Conservation (phyloP, 2,797 vertebrate genomes). For the Poeciliopsis infans region DNA sequence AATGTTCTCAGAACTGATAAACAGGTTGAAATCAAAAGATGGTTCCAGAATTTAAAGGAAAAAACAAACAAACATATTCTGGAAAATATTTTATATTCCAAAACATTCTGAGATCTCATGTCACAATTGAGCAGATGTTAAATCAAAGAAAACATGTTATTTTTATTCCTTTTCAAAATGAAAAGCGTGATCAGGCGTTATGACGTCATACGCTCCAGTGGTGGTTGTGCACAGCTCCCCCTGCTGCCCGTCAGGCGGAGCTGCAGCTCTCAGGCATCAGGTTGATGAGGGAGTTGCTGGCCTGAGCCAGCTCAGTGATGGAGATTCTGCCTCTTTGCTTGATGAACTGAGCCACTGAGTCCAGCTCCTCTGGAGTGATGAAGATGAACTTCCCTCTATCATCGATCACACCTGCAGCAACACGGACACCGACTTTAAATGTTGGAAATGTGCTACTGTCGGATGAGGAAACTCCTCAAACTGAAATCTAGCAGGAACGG, state of each 20-base stretch:
- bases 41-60: neutral
- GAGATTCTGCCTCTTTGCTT: conserved; percentile 90
- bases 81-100: neutral
- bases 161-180: neutral
- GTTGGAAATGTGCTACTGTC: neutral
- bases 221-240: neutral
- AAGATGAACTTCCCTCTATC: conserved; percentile 98
- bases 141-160: neutral
- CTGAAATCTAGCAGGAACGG: neutral
- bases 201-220: neutral
- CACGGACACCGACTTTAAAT: neutral
- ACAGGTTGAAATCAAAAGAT: neutral
- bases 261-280: conserved; percentile 80
- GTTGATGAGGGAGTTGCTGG: conserved; percentile 93
- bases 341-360: conserved; percentile 90
- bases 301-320: conserved; percentile 91
- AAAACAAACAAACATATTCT: no score
- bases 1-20: neutral
- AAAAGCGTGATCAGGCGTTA: neutral
- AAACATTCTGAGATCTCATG: neutral
- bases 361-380: conserved; percentile 92
- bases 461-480: neutral
- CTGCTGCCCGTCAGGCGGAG: conserved; percentile 45
- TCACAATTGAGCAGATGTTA: neutral
- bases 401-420: conserved; percentile 90